Evolutionary conservation across 2,797 vertebrate species (phyloP), one percentile per base, ranked within the genome.

Genomic region (Danio choprae): DNA sequence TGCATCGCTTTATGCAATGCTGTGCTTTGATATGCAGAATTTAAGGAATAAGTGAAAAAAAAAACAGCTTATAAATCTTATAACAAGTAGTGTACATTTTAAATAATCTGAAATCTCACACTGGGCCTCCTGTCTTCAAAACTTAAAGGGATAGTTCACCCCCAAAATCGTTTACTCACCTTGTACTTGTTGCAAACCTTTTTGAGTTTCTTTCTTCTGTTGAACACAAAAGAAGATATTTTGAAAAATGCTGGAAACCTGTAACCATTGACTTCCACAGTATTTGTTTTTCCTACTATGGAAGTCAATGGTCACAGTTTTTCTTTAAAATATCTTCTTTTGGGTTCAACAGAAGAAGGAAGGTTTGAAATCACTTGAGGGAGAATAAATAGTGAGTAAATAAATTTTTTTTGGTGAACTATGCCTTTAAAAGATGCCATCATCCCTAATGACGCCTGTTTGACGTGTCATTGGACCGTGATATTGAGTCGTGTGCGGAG

Each of bases 381-480:
- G 29, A 29, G 29, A 29, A 29, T 29, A 29, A 29, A 29, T 29
- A 29, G 4, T 46, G 1, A 46, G 7, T 7, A 7, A 46, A 46
- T 7, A 46, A 46, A 12, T 11, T 46, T 46, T 46, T 46, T 11
- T 2, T 2, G 44, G 44, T 46, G 7, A 46, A 46, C 11, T 46
- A 46, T 46, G 2, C 4, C 44, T 50, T 63, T 81, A 56, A 75
- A 72, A 70, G 51, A 78, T 74, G 13, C 51, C 9, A 3, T 16
- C 65, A 7, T 50, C 63, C 65, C 74, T 63, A 67, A 43, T 22
- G 12, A 46, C 4, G 55, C 48, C 55, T 83, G 48, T 69, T 74
- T 53, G 69, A 22, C 1, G 48, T 73, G 84, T 77, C 77, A 82
- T 67, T 72, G 71, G 81, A 77, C 79, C 59, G n/a, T 80, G 71